Conservation (phyloP, 64 coral and sea anemone genomes). For the Montipora cactus region DNA sequence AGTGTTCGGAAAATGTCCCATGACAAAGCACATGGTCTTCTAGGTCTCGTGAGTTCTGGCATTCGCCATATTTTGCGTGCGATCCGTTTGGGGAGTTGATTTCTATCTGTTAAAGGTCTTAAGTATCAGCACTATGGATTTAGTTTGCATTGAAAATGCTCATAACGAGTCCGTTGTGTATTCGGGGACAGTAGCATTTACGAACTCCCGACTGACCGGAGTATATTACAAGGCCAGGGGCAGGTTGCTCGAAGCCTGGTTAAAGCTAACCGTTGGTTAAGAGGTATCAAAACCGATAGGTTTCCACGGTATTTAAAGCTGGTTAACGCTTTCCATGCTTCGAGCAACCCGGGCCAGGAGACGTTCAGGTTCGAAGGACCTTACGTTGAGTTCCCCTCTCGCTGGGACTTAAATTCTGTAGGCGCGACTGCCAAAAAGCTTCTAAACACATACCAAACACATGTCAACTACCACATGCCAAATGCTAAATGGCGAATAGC, state of each 20-base stretch:
- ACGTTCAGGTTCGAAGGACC: not conserved
- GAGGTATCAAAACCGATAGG: too few species aligned
- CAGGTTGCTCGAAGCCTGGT: too few species aligned
- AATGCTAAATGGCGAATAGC: conserved; percentile 4
- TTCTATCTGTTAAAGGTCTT: conserved; percentile 18
- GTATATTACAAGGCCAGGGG: not conserved
- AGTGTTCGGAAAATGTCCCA: conserved; percentile 23
- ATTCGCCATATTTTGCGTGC: not conserved
- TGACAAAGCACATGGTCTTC: conserved; percentile 20
- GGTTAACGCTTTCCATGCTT: too few species aligned
- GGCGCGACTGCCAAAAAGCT: conserved; percentile 4
- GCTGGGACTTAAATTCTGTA: conserved; percentile 23
- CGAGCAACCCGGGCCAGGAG: not conserved
- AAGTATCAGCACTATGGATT: conserved; percentile 18
- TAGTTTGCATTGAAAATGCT: conserved; percentile 20
- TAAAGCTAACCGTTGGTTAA: too few species aligned
- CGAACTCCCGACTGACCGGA: not conserved
- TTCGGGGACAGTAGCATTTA: not conserved
- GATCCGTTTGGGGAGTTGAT: not conserved
- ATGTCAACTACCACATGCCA: conserved; percentile 15
- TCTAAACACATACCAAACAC: conserved; percentile 20
- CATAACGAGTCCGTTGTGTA: not conserved
- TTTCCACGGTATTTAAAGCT: too few species aligned
- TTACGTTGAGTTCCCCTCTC: conserved; percentile 18
- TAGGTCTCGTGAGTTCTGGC: conserved; percentile 1